Evolutionary conservation across 2,888 invertebrate genomes (phyloP).

Genomic region (Campaea margaritaria): DNA sequence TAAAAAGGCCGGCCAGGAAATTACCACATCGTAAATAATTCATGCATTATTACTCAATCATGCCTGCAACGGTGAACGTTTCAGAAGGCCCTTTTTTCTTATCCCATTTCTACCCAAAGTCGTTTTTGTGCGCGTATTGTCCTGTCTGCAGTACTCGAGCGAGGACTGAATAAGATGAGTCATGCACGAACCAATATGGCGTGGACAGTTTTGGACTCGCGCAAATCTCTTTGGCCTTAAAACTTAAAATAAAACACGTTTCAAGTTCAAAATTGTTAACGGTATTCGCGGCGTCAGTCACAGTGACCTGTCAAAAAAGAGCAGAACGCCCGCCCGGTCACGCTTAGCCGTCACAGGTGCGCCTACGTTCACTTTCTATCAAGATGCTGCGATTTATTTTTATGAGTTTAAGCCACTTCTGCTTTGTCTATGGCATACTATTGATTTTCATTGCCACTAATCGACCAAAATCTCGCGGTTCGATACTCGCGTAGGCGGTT

Average conservation of each 20-base stretch:
- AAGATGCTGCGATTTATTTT: constrained; percentile 64
- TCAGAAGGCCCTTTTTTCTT: constrained; percentile 61
- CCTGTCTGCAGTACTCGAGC: constrained; percentile 55
- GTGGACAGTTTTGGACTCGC: constrained; percentile 43
- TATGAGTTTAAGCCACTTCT: constrained; percentile 48
- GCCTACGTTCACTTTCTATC: constrained; percentile 78
- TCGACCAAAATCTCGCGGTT: constrained; percentile 10
- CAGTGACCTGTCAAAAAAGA: constrained; percentile 73
- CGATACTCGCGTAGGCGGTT: constrained; percentile 11
- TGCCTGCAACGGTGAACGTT: constrained; percentile 71
- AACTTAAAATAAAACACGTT: constrained; percentile 44
- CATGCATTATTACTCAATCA: constrained; percentile 82
- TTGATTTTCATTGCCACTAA: constrained; percentile 13
- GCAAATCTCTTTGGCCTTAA: constrained; percentile 22
- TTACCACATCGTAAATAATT: constrained; percentile 83
- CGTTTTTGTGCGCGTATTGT: constrained; percentile 69
- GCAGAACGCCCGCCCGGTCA: constrained; percentile 67
- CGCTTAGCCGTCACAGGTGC: constrained; percentile 72
- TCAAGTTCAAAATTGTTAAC: constrained; percentile 61
- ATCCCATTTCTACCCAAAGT: constrained; percentile 53
- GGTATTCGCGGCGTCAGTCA: constrained; percentile 64
- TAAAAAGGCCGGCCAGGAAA: constrained; percentile 69
- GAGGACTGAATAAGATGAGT: constrained; percentile 30
- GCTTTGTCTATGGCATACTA: constrained; percentile 31
- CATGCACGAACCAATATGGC: constrained; percentile 27